A percentile compares a stretch with the other conserved stretches of the same genome.
Evolutionary conservation across 2,888 invertebrate genomes (phyloP).

Genomic region (Coleophora deauratella): DNA sequence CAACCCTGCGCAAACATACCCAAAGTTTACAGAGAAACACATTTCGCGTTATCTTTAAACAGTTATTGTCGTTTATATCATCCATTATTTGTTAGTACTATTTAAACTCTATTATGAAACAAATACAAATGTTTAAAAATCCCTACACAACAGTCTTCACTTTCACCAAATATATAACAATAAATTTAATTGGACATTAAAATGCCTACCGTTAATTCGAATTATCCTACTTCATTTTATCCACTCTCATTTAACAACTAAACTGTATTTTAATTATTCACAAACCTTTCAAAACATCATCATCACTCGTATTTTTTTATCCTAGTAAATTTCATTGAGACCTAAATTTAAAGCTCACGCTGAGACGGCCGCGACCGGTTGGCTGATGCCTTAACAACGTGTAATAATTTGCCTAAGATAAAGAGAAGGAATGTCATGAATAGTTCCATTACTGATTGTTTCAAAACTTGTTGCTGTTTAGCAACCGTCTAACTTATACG

Average conservation of each 20-base stretch:
- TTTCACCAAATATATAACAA: conserved; percentile 19
- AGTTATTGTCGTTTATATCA: not conserved
- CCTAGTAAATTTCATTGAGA: conserved; percentile 27
- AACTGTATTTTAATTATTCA: conserved; percentile 15
- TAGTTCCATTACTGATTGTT: conserved; percentile 14
- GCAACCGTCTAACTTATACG: conserved; percentile 1
- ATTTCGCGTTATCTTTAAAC: not conserved
- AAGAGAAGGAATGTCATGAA: conserved; percentile 42
- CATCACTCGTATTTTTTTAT: conserved; percentile 16
- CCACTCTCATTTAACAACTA: conserved; percentile 11
- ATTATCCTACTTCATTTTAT: conserved; percentile 13
- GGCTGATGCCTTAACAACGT: conserved; percentile 19
- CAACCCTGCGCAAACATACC: conserved; percentile 5
- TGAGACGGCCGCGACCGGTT: conserved; percentile 26
- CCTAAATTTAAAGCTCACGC: conserved; percentile 33
- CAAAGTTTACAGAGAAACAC: not conserved
- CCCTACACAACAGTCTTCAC: conserved; percentile 27
- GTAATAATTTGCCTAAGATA: conserved; percentile 19
- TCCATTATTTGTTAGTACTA: no score
- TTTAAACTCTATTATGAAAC: no score
- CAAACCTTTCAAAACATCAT: conserved; percentile 19
- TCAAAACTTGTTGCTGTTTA: conserved; percentile 5
- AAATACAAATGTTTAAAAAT: conserved; percentile 5
- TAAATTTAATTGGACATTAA: conserved; percentile 17
- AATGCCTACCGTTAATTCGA: conserved; percentile 9